Base-by-base conservation (phyloP, 2,113 vertebrate genomes). In the Macquaria ambigua region DNA sequence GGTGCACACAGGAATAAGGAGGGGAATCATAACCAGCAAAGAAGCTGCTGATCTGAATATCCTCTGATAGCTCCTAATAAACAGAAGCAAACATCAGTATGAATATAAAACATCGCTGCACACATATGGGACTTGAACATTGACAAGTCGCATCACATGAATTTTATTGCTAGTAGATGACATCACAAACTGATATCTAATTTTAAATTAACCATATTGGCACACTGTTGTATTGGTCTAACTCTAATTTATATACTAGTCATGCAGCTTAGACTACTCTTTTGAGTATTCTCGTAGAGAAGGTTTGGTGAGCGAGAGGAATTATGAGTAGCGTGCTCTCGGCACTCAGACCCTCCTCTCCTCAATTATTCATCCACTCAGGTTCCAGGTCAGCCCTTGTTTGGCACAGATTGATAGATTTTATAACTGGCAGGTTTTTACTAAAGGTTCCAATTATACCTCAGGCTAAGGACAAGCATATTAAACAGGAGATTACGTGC, bases 401-500 rank as follows among this genome's bases (percentile, higher is more conserved):
- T 92, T 81, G 88, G 73, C 76, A 58, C 66, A 82, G 84, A 69
- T 23, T 92, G 90, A 91, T 89, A 75, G 71, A 83, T 87, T 91
- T 88, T 85, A 79, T 75, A 90, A 92, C 64, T 53, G 76, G 61
- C 77, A 81, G 69, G 55, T 67, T 94, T 89, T 77, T 53, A 71
- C 83, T 84, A 77, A 87, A 85, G 64, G 53, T 88, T 91, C 61
- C 71, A 89, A 81, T 91, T 82, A 71, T 66, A 82, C 63, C 39
- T 23, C 14, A 4, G 59, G 58, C 50, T 77, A 41, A 59, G 39
- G 77, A 77, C 71, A 34, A 8, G 79, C 82, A 91, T 90, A 81
- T 85, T 68, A 85, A 91, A 83, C 63, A 88, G 80, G 48, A 77
- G 81, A 79, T 92, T 83, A 76, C 82, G 55, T 82, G 69, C 66